phyloP scores from a whole-genome alignment of 2,113 vertebrate genomes.

The Eleginops maclovinus region DNA sequence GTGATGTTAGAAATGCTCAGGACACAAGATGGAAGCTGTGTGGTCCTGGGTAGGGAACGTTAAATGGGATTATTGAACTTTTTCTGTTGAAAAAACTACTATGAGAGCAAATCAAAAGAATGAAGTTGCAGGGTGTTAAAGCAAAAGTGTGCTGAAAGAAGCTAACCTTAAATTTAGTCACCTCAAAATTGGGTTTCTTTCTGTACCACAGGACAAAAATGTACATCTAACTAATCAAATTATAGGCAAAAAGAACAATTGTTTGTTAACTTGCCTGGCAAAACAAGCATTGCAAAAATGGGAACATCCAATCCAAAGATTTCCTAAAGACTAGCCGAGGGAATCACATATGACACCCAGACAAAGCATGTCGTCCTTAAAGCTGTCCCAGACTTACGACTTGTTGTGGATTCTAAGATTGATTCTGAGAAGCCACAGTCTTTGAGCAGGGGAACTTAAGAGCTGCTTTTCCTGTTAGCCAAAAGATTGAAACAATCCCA shows the following conservation, averaged over 20 bases:
- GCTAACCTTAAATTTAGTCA: neutral
- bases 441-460: conserved; percentile 1
- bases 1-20: conserved; percentile 27
- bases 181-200: neutral
- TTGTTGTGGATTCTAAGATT: neutral
- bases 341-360: conserved; percentile 6
- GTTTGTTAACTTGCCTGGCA: conserved; percentile 27
- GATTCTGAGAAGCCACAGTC: neutral
- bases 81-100: neutral
- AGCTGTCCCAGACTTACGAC: conserved; percentile 18
- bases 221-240: no score
- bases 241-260: neutral
- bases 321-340: neutral
- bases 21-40: conserved; percentile 8
- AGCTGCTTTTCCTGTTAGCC: neutral
- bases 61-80: neutral
- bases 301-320: neutral
- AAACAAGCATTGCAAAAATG: neutral
- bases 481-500: conserved; percentile 5
- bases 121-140: neutral
- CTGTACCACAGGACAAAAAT: neutral
- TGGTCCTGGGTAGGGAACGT: neutral
- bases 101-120: neutral
- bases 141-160: neutral
- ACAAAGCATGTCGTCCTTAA: conserved; percentile 7